These are phyloP conservation scores for Myripristis jacobus DNA, from an alignment of 2,797 vertebrate genomes.

Conservation along the genomic window DNA sequence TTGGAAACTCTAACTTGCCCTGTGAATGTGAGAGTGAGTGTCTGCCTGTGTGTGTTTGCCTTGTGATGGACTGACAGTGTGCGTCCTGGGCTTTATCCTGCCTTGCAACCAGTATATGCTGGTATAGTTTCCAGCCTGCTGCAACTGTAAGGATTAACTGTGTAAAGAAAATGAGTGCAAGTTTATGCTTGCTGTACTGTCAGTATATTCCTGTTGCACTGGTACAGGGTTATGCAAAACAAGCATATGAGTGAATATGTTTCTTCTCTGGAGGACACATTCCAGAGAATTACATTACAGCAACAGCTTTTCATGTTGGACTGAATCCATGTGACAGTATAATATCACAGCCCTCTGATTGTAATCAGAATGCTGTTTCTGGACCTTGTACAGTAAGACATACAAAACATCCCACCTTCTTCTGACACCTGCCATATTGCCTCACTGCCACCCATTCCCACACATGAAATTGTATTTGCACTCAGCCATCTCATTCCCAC, in stretches of 20 bases:
- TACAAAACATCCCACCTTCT: slow-evolving; percentile 9
- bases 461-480: slow-evolving; percentile 55
- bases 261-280: slow-evolving; percentile 43
- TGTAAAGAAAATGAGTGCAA: slow-evolving; percentile 8
- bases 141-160: too few relatives aligned
- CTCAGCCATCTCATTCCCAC: slow-evolving; percentile 55
- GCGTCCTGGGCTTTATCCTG: too few relatives aligned
- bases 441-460: slow-evolving; percentile 44
- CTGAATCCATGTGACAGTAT: slow-evolving; percentile 46
- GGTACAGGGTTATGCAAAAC: background rate
- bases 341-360: slow-evolving; percentile 54
- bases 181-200: background rate
- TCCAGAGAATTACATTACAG: slow-evolving; percentile 31
- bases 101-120: too few relatives aligned
- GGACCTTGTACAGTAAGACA: slow-evolving; percentile 56
- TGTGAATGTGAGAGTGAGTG: slow-evolving; percentile 3
- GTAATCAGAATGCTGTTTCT: slow-evolving; percentile 56
- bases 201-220: background rate
- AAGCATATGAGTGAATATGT: slow-evolving; percentile 24
- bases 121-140: too few relatives aligned
- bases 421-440: slow-evolving; percentile 41
- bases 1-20: slow-evolving; percentile 31
- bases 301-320: slow-evolving; percentile 40
- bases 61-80: too few relatives aligned
- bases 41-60: too few relatives aligned